These are phyloP conservation scores for Nymphalis polychloros DNA, from an alignment of 2,888 invertebrate species.

Conservation along the genomic window DNA sequence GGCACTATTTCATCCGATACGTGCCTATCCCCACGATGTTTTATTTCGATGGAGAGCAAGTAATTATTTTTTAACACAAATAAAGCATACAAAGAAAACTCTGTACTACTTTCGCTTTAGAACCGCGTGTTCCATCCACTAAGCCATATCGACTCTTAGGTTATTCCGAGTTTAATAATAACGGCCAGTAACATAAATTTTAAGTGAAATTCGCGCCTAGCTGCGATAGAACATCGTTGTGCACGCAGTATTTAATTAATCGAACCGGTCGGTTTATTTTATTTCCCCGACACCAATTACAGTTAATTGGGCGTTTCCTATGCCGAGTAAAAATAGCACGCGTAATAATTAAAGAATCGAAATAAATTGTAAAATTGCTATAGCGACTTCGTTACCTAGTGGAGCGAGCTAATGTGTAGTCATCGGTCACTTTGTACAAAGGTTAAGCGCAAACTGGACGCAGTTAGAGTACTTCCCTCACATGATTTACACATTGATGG, in stretches of 20 bases:
- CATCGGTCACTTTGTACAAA: slow-evolving; percentile 6
- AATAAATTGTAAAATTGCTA: slow-evolving; percentile 36
- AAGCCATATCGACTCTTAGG: too few species aligned
- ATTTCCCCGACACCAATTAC: slow-evolving; percentile 44
- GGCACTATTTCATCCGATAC: too few species aligned
- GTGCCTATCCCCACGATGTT: too few species aligned
- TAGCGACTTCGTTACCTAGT: slow-evolving; percentile 26
- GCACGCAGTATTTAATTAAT: slow-evolving; percentile 41
- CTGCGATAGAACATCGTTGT: slow-evolving; percentile 31
- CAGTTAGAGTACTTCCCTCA: slow-evolving; percentile 8
- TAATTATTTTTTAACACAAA: too few species aligned
- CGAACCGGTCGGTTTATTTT: slow-evolving; percentile 41
- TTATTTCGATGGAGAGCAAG: too few species aligned
- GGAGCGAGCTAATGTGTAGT: slow-evolving; percentile 12
- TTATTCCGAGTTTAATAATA: background rate
- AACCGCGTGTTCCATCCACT: too few species aligned
- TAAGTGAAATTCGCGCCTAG: slow-evolving; percentile 43
- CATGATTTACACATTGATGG: background rate
- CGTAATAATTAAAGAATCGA: slow-evolving; percentile 39
- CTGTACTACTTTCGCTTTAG: too few species aligned
- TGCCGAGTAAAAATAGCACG: slow-evolving; percentile 44
- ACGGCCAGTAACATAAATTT: slow-evolving; percentile 15
- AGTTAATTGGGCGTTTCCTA: slow-evolving; percentile 47
- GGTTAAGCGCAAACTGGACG: background rate
- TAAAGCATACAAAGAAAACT: too few species aligned